These are phyloP conservation scores for Ciona savignyi DNA, from an alignment of 23 tunicate species.

Conservation along the genomic window DNA sequence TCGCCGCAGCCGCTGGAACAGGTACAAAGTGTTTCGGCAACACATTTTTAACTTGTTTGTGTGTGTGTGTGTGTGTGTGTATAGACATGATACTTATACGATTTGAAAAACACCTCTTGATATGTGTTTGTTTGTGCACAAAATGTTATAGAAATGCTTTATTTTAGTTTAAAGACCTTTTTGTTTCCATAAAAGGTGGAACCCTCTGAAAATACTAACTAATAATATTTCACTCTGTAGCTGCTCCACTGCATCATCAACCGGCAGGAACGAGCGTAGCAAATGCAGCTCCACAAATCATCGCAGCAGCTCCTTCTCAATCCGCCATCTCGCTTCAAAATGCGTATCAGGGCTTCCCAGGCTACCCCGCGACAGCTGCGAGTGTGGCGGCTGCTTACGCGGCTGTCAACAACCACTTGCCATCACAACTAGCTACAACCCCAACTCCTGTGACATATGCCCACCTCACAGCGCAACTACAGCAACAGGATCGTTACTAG, in stretches of 20 bases:
- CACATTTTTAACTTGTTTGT: too few species aligned
- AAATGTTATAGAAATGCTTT: too few species aligned
- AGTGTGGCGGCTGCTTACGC: constrained; percentile 35
- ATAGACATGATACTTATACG: too few species aligned
- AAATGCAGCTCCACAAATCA: constrained; percentile 22
- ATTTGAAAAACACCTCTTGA: too few species aligned
- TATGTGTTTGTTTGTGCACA: too few species aligned
- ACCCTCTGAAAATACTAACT: too few species aligned
- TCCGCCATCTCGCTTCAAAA: constrained; percentile 24
- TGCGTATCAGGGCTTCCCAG: constrained; percentile 19
- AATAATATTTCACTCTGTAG: too few species aligned
- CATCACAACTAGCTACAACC: constrained; percentile 33
- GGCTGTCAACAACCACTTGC: constrained; percentile 11
- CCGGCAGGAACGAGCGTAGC: constrained; percentile 28
- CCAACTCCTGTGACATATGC: constrained; percentile 38
- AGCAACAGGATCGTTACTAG: constrained; percentile 45
- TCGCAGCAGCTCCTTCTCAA: constrained; percentile 48
- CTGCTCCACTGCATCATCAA: constrained; percentile 30
- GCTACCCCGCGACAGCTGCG: constrained; percentile 29
- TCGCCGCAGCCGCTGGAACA: constrained; percentile 75
- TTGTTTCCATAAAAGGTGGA: too few species aligned
- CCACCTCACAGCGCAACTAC: constrained; percentile 67
- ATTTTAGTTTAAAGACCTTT: too few species aligned
- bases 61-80: too few species aligned
- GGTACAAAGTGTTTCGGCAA: too few species aligned